Percentiles rank a stretch among this genome's conserved stretches.
Conservation (phyloP, 2,888 invertebrate genomes). For the Sipha maydis region DNA sequence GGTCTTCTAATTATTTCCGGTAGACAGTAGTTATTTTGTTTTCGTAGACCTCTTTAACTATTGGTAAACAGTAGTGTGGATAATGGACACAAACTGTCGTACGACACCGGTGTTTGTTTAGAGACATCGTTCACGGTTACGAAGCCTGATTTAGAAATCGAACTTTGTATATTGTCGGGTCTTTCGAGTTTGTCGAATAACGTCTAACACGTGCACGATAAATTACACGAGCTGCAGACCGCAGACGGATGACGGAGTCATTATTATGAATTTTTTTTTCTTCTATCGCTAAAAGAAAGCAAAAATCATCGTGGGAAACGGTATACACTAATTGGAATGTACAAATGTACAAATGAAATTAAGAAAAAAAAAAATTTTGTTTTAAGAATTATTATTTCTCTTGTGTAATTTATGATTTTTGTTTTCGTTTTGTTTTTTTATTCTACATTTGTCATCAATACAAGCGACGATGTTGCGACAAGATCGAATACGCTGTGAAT, state of each 20-base stretch:
- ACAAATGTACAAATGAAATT: slow-evolving; percentile 34
- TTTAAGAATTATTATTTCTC: neutral
- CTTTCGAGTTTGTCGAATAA: neutral
- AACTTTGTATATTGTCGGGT: neutral
- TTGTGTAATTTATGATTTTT: slow-evolving; percentile 14
- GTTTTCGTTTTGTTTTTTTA: neutral
- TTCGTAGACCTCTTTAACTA: no score
- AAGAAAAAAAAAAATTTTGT: slow-evolving; percentile 14
- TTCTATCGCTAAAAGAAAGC: slow-evolving; percentile 40
- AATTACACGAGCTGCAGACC: slow-evolving; percentile 42
- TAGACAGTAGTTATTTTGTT: no score
- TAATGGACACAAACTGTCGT: no score
- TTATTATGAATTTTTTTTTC: neutral
- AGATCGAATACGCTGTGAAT: neutral
- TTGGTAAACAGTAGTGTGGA: no score
- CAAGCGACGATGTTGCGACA: neutral
- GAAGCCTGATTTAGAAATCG: neutral
- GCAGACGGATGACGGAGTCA: neutral
- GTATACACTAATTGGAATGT: slow-evolving; percentile 39
- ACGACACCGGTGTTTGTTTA: no score
- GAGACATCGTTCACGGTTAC: no score
- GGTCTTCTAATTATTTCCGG: no score
- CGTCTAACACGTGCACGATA: slow-evolving; percentile 49
- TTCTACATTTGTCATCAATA: neutral
- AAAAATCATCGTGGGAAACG: slow-evolving; percentile 51